Evolutionary conservation across 2,797 vertebrate species (phyloP).

Genomic region (Malurus splendens): DNA sequence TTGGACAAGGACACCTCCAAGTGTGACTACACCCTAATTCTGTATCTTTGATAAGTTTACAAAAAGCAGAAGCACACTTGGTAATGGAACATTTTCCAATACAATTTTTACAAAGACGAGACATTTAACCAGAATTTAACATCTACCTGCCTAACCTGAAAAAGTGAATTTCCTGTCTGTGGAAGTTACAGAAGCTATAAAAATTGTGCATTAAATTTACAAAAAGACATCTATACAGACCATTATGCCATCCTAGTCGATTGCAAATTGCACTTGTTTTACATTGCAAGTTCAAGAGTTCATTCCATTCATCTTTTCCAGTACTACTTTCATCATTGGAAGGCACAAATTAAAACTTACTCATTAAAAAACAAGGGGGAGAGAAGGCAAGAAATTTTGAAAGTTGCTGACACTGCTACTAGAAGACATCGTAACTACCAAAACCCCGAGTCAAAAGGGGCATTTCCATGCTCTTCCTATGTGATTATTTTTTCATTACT

Average conservation of each 20-base stretch:
- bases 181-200: fast-evolving
- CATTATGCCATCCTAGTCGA: not conserved
- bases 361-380: not conserved
- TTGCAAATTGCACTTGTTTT: not conserved
- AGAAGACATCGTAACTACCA: not conserved
- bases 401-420: not conserved
- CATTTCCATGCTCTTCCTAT: not conserved
- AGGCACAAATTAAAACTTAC: not conserved
- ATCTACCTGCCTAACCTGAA: not conserved
- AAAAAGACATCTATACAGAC: not conserved
- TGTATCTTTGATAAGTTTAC: fast-evolving
- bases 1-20: not conserved
- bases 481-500: not conserved
- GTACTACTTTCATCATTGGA: fast-evolving
- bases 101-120: not conserved
- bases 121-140: not conserved
- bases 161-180: not conserved
- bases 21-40: not conserved
- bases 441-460: not conserved
- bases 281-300: not conserved
- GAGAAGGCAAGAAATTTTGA: not conserved
- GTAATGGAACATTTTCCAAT: not conserved
- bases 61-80: not conserved
- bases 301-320: not conserved
- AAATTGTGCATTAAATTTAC: not conserved